Base-by-base conservation (phyloP, 1,140 invertebrate species). In the Augochlora pura region DNA sequence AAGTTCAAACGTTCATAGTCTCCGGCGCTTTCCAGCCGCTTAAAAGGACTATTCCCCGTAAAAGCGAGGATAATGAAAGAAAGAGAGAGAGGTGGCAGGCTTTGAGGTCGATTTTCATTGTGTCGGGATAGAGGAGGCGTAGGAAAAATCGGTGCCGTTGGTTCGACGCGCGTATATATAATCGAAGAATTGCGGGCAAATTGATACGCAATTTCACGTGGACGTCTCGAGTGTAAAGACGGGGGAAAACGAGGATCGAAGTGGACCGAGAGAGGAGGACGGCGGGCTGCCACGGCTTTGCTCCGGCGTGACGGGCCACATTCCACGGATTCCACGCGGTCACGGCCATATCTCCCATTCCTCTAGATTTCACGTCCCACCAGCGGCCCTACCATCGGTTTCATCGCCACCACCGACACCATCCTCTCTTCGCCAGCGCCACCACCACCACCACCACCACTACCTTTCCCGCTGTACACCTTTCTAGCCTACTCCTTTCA, bases 341-440 rank as follows among this genome's bases (percentile, higher is more conserved):
- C 92, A 93, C 86, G 91, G 91, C 88, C 91, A 90, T 93, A 92
- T 92, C 91, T 93, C 86, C 88, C 91, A 88, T 92, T 93, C 89
- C 90, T 92, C 83, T 87, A 87, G 88, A 91, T 91, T 87, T 88
- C 82, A 72, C 83, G 80, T 83, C 81, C 82, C 77, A 68, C 72
- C 85, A 60, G 42, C 54, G 57, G 49, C 77, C 65, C 57, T 49
- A 59, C 75, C 65, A 52, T 25, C 68, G 46, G 63, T 60, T 77
- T 69, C 68, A 64, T 76, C 39, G 59, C 63, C 49, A 66, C 67
- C 63, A 27, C 59, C 63, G 54, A 60, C 64, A 74, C 71, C 72
- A 27, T 75, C 72, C 57, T 67, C 57, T 67, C 74, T n/a, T 60
- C 70, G 39, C 62, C 67, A 59, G 59, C 38, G 27, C 54, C 63